A percentile compares a stretch with the other conserved stretches of the same genome.
These are phyloP conservation scores for Oreochromis grahami DNA, from an alignment of 2,797 vertebrate genomes.

Conservation along the genomic window DNA sequence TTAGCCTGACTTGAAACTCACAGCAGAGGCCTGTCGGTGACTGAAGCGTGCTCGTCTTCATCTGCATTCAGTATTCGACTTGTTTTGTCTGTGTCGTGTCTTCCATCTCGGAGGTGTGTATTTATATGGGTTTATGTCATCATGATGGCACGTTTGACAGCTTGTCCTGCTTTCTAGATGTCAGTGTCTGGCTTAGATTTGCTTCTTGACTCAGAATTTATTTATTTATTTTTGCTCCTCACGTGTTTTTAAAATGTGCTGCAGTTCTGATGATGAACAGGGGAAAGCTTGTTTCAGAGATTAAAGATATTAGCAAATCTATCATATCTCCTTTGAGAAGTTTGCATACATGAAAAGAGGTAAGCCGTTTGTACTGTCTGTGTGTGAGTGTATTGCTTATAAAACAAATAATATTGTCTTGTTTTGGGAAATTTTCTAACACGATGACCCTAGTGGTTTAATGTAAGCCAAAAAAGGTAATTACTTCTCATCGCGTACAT, in stretches of 20 bases:
- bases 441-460: neutral
- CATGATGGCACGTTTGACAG: conserved; percentile 17
- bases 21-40: neutral
- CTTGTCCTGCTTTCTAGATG: neutral
- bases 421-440: neutral
- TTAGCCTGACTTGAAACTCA: neutral
- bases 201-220: neutral
- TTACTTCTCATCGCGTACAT: neutral
- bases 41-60: neutral
- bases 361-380: too few species aligned
- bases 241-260: neutral
- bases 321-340: neutral
- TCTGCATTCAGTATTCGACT: neutral
- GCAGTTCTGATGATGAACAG: neutral
- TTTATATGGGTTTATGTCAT: neutral
- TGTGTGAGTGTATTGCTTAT: neutral
- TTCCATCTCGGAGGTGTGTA: neutral
- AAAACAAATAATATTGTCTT: neutral
- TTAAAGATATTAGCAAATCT: neutral
- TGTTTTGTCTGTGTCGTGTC: neutral
- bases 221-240: neutral
- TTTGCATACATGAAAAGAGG: neutral
- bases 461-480: neutral
- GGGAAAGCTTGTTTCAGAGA: neutral
- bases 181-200: conserved; percentile 19